phyloP scores from a whole-genome alignment of 2,888 invertebrate genomes.

The Escarpia spicata region DNA sequence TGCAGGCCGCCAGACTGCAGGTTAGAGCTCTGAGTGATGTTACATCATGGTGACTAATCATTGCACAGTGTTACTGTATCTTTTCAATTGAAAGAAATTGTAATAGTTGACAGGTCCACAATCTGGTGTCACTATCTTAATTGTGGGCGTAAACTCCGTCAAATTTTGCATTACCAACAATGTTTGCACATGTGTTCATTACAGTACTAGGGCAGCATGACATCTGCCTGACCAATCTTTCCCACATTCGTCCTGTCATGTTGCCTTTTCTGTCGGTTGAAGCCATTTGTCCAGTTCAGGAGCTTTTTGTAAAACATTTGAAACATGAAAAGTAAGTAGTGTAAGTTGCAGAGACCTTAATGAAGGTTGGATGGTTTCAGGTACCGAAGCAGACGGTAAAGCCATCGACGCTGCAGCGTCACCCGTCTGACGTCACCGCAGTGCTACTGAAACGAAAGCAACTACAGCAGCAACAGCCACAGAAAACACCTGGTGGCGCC shows the following conservation, averaged over 20 bases:
- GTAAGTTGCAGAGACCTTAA: neutral
- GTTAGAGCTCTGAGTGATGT: neutral
- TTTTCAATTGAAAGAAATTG: too few species aligned
- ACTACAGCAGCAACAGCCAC: constrained; percentile 38
- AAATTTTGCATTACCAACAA: too few species aligned
- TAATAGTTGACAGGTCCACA: too few species aligned
- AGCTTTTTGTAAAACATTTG: neutral
- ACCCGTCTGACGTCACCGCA: constrained; percentile 72
- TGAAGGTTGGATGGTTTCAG: neutral
- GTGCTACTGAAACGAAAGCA: constrained; percentile 71
- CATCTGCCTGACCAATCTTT: too few species aligned
- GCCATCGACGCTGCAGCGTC: neutral
- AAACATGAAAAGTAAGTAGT: neutral
- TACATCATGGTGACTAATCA: neutral
- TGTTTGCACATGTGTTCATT: too few species aligned
- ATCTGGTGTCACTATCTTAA: too few species aligned
- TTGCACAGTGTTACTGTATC: too few species aligned
- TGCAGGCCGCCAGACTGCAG: constrained; percentile 20
- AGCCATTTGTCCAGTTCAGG: neutral
- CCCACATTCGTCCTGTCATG: too few species aligned
- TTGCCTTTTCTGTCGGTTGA: too few species aligned
- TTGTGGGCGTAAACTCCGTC: too few species aligned
- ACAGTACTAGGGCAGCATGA: too few species aligned
- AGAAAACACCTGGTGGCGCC: constrained; percentile 28
- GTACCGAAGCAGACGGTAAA: constrained; percentile 29